Evolutionary conservation across 2,797 vertebrate genomes (phyloP).

Genomic region (Rhinophrynus dorsalis): DNA sequence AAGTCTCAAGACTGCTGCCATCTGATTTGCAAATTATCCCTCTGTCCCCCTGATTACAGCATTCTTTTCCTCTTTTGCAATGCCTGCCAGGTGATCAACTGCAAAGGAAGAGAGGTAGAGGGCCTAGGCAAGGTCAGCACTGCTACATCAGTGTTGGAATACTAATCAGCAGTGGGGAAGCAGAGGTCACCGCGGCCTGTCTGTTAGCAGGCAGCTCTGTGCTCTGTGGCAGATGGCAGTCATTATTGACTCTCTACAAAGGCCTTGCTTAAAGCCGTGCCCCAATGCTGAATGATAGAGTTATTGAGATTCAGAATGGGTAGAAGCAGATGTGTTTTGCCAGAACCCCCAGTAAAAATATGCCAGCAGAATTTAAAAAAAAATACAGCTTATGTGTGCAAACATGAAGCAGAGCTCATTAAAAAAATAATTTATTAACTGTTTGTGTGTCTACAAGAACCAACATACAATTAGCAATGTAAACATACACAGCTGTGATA

Average conservation of each 20-base stretch:
- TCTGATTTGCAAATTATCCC: constrained; percentile 72
- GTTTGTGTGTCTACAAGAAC: constrained; percentile 4
- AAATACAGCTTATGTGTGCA: constrained; percentile 71
- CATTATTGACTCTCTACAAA: constrained; percentile 78
- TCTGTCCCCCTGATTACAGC: constrained; percentile 72
- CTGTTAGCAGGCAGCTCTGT: constrained; percentile 78
- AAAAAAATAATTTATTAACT: constrained; percentile 63
- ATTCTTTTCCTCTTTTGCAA: constrained; percentile 68
- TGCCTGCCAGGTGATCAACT: constrained; percentile 91
- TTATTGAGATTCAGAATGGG: constrained; percentile 77
- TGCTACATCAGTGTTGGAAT: constrained; percentile 81
- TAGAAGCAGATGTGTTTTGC: constrained; percentile 76
- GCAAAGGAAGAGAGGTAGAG: constrained; percentile 69
- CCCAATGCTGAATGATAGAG: constrained; percentile 68
- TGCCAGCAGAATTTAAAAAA: constrained; percentile 74
- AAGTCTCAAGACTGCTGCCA: constrained; percentile 68
- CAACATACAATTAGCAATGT: not conserved
- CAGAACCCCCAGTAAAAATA: constrained; percentile 73
- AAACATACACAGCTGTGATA: not conserved
- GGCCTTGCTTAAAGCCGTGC: constrained; percentile 69
- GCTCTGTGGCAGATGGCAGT: constrained; percentile 80
- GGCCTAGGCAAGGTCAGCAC: constrained; percentile 73
- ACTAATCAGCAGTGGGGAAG: constrained; percentile 83
- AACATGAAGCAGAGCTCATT: constrained; percentile 65
- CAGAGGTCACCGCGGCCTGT: constrained; percentile 75